Evolutionary conservation across 2,113 vertebrate genomes (phyloP), one percentile per base, ranked within the genome.

Genomic region (Geococcyx californianus): DNA sequence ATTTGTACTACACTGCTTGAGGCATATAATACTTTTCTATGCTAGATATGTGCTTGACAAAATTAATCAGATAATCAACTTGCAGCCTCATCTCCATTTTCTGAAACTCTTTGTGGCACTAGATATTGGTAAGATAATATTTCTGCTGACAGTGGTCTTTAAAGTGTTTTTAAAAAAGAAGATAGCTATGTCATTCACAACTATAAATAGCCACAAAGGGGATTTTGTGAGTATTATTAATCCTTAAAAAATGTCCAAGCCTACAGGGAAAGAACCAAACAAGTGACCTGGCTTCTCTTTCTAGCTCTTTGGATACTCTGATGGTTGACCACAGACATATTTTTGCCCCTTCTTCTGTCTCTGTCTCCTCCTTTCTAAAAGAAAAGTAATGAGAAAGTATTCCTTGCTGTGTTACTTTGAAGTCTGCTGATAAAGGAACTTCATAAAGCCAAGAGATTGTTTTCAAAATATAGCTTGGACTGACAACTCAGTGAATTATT

Each of bases 1-100:
- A 98, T 97, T 98, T 98, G 96, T 97, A 98, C 97, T 97, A 96
- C 94, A 97, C 94, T 97, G 97, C 97, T 98, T 96, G 90, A 97
- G 97, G 97, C 95, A 96, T 58, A 94, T 93, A 96, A 95, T 84
- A 92, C 79, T 95, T 97, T 97, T 96, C 93, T 88, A 92, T 96
- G 95, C 73, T 97, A 64, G 90, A 96, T 96, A 96, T 97, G 90
- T 96, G 95, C 97, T 97, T 97, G 84, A 86, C 72, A 95, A 91
- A 97, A 95, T 96, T 98, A 97, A 94, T 96, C 93, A 96, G 95
- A 97, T 94, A 97, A 95, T 93, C 81, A 95, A 69, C 95, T 91
- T 89, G 67, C 82, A 77, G 70, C 58, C 75, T 96, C 84, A 86
- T 92, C 88, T 94, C 84, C 67, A 47, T 93, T 84, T 91, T 90